Conservation (phyloP, 2,888 invertebrate genomes). For the Netelia virgata region DNA sequence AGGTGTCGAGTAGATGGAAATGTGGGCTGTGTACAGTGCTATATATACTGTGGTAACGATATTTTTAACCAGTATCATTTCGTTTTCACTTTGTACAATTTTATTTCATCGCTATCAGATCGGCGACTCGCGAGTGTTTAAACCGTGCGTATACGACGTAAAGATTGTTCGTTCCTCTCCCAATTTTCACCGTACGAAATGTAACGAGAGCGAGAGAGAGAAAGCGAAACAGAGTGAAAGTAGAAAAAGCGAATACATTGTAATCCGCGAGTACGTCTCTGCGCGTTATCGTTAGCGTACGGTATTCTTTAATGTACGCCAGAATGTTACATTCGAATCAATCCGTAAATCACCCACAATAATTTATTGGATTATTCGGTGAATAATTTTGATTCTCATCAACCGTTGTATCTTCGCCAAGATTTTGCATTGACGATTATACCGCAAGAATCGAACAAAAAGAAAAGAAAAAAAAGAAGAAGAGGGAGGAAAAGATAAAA, state of each 20-base stretch:
- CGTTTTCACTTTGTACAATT: conserved; percentile 50
- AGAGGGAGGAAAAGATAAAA: not conserved
- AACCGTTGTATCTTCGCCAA: not conserved
- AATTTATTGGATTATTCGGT: not conserved
- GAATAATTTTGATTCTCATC: no score
- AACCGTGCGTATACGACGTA: conserved; percentile 15
- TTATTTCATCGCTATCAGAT: conserved; percentile 27
- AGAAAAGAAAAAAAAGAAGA: not conserved
- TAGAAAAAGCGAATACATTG: not conserved
- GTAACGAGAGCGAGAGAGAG: conserved; percentile 3
- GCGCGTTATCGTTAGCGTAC: not conserved
- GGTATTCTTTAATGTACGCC: not conserved
- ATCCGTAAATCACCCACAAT: not conserved
- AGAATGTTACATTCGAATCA: not conserved
- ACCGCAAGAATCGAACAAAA: not conserved
- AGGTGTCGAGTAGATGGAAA: conserved; percentile 29
- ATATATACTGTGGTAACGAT: conserved; percentile 62
- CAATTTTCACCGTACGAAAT: not conserved
- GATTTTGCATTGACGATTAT: not conserved
- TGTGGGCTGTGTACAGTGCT: conserved; percentile 65
- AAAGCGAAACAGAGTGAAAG: not conserved
- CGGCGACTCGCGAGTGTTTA: conserved; percentile 28
- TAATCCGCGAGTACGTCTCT: not conserved
- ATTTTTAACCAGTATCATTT: conserved; percentile 44
- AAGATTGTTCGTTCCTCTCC: not conserved